Base-by-base conservation (phyloP, 2,888 invertebrate genomes). In the Drosophila glabriapex region DNA sequence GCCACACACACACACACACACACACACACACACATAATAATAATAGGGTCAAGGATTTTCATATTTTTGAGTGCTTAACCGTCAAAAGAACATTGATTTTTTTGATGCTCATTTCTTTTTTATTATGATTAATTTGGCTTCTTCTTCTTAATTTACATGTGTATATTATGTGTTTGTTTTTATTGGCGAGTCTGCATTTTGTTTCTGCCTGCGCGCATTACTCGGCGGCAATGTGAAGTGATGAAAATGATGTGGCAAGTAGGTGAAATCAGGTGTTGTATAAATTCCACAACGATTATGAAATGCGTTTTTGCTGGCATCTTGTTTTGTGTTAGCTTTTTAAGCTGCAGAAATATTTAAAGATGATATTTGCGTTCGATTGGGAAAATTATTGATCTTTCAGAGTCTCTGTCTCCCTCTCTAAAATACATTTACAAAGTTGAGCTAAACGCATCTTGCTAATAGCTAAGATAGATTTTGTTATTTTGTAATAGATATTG, bases 31-130 rank as follows among this genome's bases (percentile, higher is more conserved):
- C 25, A 25, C 25, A 25, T 31, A 31, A 10, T 14, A 14, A 25
- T 64, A 29, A 65, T 72, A 73, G 75, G 83, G 83, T 85, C 83
- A 84, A 88, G 83, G 85, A 84, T 82, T 80, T 76, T 76, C 55
- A 80, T 75, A 73, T 52, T 69, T 73, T 73, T 58, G 41, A 73
- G 50, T 56, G 76, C 63, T 66, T 55, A 37, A 52, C 56, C 43
- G 16, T n/a, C 19, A 64, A 66, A 68, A 65, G 49, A 64, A 74
- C 49, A 54, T 56, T 71, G 55, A 59, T 66, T 65, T 35, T 39
- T 39, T 53, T 52, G 28, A 52, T 39, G 49, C 54, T 28, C 43
- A 50, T n/a, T 28, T 28, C 39, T 49, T 61, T 5, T 49, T 28
- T 14, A 37, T 62, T 39, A 43, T 53, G 28, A 53, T 56, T 5